Evolutionary conservation across 2,797 vertebrate genomes (phyloP).

Genomic region (Acrossocheilus wenchowensis): DNA sequence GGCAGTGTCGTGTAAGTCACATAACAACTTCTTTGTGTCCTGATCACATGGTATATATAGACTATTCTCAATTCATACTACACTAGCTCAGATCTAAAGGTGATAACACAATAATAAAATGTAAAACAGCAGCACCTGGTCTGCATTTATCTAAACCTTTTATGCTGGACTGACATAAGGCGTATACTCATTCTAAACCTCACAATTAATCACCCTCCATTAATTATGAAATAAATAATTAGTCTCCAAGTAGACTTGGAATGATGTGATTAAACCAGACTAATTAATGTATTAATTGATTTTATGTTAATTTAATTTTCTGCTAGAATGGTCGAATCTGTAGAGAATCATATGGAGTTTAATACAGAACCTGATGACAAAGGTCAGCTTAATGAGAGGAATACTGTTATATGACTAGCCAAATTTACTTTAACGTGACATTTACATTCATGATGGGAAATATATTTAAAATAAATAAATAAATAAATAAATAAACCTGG

Average conservation of each 20-base stretch:
- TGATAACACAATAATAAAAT: neutral
- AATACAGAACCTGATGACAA: slow-evolving; percentile 59
- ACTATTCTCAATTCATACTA: neutral
- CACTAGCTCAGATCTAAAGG: neutral
- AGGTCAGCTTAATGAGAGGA: slow-evolving; percentile 54
- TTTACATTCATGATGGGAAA: slow-evolving; percentile 26
- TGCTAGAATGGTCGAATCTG: slow-evolving; percentile 73
- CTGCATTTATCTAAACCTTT: neutral
- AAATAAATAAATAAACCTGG: neutral
- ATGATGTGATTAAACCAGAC: slow-evolving; percentile 80
- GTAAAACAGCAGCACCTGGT: neutral
- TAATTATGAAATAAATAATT: slow-evolving; percentile 84
- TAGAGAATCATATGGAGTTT: slow-evolving; percentile 62
- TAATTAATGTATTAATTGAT: slow-evolving; percentile 85
- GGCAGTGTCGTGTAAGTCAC: neutral
- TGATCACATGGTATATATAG: neutral
- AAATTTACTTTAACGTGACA: slow-evolving; percentile 33
- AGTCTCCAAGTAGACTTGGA: slow-evolving; percentile 75
- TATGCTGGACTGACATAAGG: slow-evolving; percentile 6
- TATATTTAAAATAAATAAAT: neutral
- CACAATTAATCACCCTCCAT: slow-evolving; percentile 77
- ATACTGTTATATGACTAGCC: slow-evolving; percentile 45
- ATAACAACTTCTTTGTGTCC: neutral
- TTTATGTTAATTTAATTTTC: slow-evolving; percentile 82
- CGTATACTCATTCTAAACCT: slow-evolving; percentile 68